Evolutionary conservation across 1,140 invertebrate species (phyloP).

Genomic region (Calephelis virginiensis): DNA sequence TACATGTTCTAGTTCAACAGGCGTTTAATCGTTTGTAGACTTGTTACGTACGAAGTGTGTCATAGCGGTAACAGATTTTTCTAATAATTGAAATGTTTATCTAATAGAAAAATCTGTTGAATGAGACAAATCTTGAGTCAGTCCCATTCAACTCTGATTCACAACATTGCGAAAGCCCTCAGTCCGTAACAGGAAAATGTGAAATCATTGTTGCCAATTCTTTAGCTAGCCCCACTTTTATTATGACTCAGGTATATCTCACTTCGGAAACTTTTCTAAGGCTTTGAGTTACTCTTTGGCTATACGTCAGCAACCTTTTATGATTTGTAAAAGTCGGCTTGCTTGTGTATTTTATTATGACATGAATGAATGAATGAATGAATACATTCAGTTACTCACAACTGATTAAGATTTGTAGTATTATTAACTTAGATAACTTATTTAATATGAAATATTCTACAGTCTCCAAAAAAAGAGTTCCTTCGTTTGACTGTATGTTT

Average conservation of each 20-base stretch:
- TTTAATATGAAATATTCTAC: too few species aligned
- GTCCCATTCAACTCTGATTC: slow-evolving; percentile 40
- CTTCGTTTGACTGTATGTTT: too few species aligned
- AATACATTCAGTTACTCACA: too few species aligned
- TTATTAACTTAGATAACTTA: too few species aligned
- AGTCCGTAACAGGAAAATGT: slow-evolving; percentile 49
- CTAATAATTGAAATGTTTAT: slow-evolving; percentile 3
- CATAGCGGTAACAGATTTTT: not conserved
- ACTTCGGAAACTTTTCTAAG: slow-evolving; percentile 8
- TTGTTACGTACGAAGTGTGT: too few species aligned
- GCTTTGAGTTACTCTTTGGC: not conserved
- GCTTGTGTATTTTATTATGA: too few species aligned
- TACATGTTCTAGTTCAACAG: too few species aligned
- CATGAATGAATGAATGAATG: too few species aligned
- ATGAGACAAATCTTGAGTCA: slow-evolving; percentile 22
- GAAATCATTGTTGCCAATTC: slow-evolving; percentile 31
- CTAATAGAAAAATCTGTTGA: slow-evolving; percentile 1
- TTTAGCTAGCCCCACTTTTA: slow-evolving; percentile 38
- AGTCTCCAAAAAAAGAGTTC: too few species aligned
- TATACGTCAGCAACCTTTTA: not conserved
- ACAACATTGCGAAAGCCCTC: slow-evolving; percentile 50
- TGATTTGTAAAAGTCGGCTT: too few species aligned
- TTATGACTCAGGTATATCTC: slow-evolving; percentile 40
- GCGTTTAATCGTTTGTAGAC: too few species aligned
- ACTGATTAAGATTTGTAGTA: too few species aligned